phyloP scores from a whole-genome alignment of 2,113 vertebrate species.

The Thymallus thymallus region DNA sequence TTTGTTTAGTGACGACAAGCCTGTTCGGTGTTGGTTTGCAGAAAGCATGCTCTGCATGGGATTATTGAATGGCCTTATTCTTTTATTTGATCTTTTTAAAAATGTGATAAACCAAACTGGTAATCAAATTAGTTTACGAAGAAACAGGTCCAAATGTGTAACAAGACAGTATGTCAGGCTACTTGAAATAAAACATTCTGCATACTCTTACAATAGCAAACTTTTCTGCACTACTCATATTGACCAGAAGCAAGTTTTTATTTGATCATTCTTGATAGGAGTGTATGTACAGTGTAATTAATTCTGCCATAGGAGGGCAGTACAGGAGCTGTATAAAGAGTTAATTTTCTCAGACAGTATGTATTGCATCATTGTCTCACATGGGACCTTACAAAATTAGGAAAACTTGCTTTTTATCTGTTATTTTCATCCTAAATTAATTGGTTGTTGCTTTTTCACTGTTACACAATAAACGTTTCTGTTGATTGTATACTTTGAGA shows the following conservation, averaged over 20 bases:
- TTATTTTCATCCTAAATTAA: not conserved
- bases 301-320: slow-evolving; percentile 2
- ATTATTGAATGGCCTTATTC: not conserved
- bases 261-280: not conserved
- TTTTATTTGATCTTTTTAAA: not conserved
- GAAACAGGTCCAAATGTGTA: too few species aligned
- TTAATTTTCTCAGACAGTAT: not conserved
- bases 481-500: not conserved
- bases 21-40: not conserved
- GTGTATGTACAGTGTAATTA: not conserved
- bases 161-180: too few species aligned
- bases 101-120: too few species aligned
- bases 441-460: too few species aligned
- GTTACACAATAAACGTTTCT: not conserved
- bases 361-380: not conserved
- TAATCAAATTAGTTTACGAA: too few species aligned
- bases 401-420: not conserved
- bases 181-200: too few species aligned
- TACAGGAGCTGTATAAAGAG: not conserved
- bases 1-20: not conserved
- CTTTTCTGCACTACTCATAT: not conserved
- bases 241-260: not conserved
- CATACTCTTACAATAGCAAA: not conserved
- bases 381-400: not conserved
- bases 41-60: not conserved